Evolutionary conservation across 2,888 invertebrate genomes (phyloP).

Genomic region (Zelleria hepariella): DNA sequence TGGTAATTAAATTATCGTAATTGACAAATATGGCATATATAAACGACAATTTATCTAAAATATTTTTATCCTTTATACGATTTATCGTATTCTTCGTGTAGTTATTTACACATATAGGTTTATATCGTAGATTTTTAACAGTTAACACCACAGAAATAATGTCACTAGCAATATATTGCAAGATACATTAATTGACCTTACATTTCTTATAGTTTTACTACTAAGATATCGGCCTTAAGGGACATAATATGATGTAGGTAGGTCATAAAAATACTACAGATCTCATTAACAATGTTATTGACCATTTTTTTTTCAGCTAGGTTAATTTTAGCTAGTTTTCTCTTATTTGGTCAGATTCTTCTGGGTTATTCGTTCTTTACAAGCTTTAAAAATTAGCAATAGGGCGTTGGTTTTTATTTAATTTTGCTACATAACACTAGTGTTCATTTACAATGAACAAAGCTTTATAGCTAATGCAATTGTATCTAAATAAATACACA

Average conservation of each 20-base stretch:
- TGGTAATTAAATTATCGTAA: not conserved
- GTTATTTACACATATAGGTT: not conserved
- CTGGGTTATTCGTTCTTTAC: too few relatives aligned
- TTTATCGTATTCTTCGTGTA: not conserved
- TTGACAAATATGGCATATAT: constrained; percentile 14
- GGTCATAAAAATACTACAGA: not conserved
- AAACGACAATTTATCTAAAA: constrained; percentile 13
- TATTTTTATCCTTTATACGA: not conserved
- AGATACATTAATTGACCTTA: not conserved
- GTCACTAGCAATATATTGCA: too few relatives aligned
- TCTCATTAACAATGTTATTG: not conserved
- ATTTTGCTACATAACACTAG: not conserved
- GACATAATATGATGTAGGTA: not conserved
- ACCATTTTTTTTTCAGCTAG: not conserved
- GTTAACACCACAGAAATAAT: not conserved
- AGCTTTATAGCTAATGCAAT: not conserved
- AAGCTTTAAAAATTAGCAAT: not conserved
- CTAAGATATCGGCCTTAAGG: not conserved
- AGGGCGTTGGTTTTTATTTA: not conserved
- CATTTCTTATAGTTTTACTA: not conserved
- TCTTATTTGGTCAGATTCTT: not conserved
- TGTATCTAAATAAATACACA: not conserved
- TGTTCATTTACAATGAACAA: not conserved
- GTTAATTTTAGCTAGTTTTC: not conserved
- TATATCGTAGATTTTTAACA: not conserved